These are phyloP conservation scores for Acheta domesticus DNA, from an alignment of 2,888 invertebrate species.

Conservation along the genomic window DNA sequence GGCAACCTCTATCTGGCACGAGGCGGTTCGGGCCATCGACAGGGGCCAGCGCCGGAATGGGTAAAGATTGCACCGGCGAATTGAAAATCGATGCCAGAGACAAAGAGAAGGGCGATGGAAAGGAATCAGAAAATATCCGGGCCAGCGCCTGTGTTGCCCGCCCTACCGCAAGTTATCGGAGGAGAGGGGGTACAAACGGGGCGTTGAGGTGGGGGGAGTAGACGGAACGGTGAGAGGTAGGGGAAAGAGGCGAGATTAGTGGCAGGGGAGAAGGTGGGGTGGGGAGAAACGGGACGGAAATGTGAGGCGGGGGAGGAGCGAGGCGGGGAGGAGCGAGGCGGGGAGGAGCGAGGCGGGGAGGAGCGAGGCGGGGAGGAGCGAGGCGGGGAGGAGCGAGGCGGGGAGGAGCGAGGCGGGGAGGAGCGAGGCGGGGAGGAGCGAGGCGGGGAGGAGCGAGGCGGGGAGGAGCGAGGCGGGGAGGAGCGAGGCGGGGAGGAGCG, in stretches of 20 bases:
- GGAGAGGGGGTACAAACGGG: background rate
- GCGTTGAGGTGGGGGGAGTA: background rate
- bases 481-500: no score
- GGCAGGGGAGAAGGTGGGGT: background rate
- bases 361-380: background rate
- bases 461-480: no score
- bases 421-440: no score
- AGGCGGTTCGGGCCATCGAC: background rate
- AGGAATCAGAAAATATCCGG: background rate
- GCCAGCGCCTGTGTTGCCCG: background rate
- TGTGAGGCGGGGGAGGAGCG: background rate
- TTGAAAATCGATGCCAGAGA: slow-evolving; percentile 8
- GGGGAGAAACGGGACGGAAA: background rate
- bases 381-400: no score
- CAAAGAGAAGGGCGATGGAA: background rate
- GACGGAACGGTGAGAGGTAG: background rate
- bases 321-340: background rate
- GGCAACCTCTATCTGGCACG: no score
- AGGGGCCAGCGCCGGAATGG: background rate
- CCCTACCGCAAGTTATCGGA: no score
- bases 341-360: background rate
- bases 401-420: no score
- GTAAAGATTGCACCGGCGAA: background rate
- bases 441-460: no score
- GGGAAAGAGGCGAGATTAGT: background rate